A percentile compares a stretch with the other conserved stretches of the same genome.
Conservation (phyloP, 2,113 vertebrate species). For the Solenodon paradoxus region DNA sequence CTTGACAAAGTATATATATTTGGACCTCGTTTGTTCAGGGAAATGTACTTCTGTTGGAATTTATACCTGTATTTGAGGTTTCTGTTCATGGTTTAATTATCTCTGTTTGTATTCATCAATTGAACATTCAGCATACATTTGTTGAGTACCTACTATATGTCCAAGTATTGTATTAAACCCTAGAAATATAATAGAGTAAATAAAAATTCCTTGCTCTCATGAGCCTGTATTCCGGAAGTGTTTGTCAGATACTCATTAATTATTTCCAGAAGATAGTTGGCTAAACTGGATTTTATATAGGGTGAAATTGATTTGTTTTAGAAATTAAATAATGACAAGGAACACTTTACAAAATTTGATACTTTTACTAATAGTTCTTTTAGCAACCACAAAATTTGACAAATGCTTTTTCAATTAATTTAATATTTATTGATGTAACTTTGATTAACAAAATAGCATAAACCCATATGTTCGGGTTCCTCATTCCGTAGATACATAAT, state of each 20-base stretch:
- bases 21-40: neutral
- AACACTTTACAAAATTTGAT: neutral
- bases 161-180: neutral
- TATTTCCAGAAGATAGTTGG: neutral
- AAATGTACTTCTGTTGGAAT: conserved; percentile 20
- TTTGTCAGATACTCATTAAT: neutral
- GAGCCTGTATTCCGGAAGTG: neutral
- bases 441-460: too few relatives aligned
- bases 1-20: neutral
- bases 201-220: neutral
- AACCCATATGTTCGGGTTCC: too few relatives aligned
- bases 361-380: neutral
- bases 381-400: neutral
- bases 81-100: neutral
- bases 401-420: too few relatives aligned
- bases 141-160: neutral
- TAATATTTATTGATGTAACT: too few relatives aligned
- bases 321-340: conserved; percentile 2
- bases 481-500: too few relatives aligned
- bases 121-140: neutral
- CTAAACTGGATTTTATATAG: neutral
- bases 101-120: neutral
- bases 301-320: neutral
- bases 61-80: neutral
- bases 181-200: neutral